These are phyloP conservation scores for Epinephelus coioides DNA, from an alignment of 2,797 vertebrate genomes.

Conservation along the genomic window DNA sequence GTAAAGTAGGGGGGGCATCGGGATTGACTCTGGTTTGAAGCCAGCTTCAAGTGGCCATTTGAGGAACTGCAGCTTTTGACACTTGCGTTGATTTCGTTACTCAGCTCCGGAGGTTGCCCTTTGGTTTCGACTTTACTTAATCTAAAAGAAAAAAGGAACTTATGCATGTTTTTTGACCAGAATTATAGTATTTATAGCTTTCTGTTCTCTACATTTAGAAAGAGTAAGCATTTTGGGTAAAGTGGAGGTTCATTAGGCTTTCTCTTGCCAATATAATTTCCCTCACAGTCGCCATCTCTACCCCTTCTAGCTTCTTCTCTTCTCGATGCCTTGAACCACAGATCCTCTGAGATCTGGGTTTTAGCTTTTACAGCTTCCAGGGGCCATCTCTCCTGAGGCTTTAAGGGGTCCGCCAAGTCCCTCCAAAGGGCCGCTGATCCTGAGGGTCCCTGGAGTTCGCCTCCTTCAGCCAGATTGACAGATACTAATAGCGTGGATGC, in stretches of 20 bases:
- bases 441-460: conserved; percentile 55
- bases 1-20: too few species aligned
- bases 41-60: too few species aligned
- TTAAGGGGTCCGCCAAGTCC: conserved; percentile 48
- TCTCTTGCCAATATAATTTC: neutral
- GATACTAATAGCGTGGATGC: conserved; percentile 81
- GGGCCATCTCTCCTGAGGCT: conserved; percentile 34
- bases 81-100: too few species aligned
- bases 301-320: neutral
- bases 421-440: conserved; percentile 62
- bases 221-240: neutral
- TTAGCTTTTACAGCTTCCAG: conserved; percentile 32
- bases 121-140: neutral
- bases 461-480: conserved; percentile 90
- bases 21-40: too few species aligned
- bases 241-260: conserved; percentile 25
- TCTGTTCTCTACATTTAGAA: neutral
- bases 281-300: neutral
- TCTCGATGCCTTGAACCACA: conserved; percentile 9
- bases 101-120: too few species aligned
- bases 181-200: neutral
- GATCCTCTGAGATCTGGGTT: conserved; percentile 48
- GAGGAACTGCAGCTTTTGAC: too few species aligned
- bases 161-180: neutral
- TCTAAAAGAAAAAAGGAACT: neutral